These are phyloP conservation scores for Nomada fucata DNA, from an alignment of 2,888 invertebrate species.

Conservation along the genomic window DNA sequence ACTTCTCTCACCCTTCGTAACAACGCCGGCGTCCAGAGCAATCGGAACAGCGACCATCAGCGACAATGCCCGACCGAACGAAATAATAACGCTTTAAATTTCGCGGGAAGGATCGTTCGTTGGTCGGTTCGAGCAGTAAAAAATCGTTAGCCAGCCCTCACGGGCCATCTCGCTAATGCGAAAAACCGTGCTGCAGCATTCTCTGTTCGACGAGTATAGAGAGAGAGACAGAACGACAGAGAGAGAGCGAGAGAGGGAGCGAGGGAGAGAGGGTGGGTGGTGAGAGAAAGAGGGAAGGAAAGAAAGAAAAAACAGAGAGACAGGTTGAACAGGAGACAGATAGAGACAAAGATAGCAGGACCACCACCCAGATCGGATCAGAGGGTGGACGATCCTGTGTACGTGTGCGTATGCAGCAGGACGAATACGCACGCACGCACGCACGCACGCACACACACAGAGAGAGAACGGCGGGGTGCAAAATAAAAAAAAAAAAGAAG, in stretches of 20 bases:
- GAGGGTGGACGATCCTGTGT: slow-evolving; percentile 25
- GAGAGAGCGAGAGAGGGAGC: neutral
- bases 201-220: slow-evolving; percentile 43
- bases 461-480: slow-evolving; percentile 36
- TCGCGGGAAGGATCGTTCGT: slow-evolving; percentile 65
- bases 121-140: slow-evolving; percentile 63
- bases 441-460: slow-evolving; percentile 16
- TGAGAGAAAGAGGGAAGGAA: neutral
- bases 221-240: neutral
- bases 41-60: slow-evolving; percentile 43
- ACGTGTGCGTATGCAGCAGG: slow-evolving; percentile 7
- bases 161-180: slow-evolving; percentile 77
- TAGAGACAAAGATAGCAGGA: slow-evolving; percentile 8
- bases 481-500: slow-evolving; percentile 38
- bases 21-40: slow-evolving; percentile 29
- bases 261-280: neutral
- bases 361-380: slow-evolving; percentile 47
- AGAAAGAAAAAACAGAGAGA: slow-evolving; percentile 17
- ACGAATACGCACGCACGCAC: slow-evolving; percentile 30
- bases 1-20: neutral
- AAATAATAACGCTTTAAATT: slow-evolving; percentile 66
- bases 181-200: slow-evolving; percentile 75
- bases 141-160: slow-evolving; percentile 69
- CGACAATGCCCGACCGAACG: slow-evolving; percentile 49
- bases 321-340: neutral